Percentiles rank a stretch among this genome's conserved stretches.
Evolutionary conservation across 2,113 vertebrate genomes (phyloP).

Genomic region (Motacilla alba): DNA sequence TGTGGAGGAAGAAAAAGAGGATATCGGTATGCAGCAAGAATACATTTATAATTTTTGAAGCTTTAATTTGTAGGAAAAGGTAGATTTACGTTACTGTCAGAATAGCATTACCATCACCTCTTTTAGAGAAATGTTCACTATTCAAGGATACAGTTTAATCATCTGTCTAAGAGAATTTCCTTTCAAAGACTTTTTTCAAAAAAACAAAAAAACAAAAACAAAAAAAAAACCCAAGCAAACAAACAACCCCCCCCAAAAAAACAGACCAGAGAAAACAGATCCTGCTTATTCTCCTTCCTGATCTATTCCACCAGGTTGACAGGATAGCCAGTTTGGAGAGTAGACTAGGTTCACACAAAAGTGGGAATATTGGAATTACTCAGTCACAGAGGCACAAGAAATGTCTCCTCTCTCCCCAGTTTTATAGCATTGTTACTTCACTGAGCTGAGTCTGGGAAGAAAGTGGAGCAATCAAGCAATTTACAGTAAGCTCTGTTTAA

Average conservation of each 20-base stretch:
- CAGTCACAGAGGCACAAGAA: background rate
- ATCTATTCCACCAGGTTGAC: background rate
- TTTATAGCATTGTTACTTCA: background rate
- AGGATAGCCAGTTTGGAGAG: background rate
- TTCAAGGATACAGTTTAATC: background rate
- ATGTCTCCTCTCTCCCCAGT: background rate
- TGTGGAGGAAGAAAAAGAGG: conserved; percentile 3
- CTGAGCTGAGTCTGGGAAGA: background rate
- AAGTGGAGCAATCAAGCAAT: background rate
- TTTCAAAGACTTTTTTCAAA: background rate
- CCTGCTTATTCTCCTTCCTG: background rate
- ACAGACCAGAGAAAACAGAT: background rate
- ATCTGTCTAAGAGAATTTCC: background rate
- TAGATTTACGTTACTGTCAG: background rate
- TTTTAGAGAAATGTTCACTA: background rate
- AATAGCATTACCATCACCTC: background rate
- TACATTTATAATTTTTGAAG: conserved; percentile 29
- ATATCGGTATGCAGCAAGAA: conserved; percentile 34
- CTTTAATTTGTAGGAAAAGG: conserved; percentile 28
- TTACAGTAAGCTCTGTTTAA: conserved; percentile 18
- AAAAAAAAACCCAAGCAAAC: too few relatives aligned
- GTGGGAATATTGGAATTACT: background rate
- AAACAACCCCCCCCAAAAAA: background rate
- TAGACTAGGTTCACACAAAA: background rate
- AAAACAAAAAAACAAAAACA: background rate